These are phyloP conservation scores for Argyrosomus regius DNA, from an alignment of 2,797 vertebrate species.

Conservation along the genomic window DNA sequence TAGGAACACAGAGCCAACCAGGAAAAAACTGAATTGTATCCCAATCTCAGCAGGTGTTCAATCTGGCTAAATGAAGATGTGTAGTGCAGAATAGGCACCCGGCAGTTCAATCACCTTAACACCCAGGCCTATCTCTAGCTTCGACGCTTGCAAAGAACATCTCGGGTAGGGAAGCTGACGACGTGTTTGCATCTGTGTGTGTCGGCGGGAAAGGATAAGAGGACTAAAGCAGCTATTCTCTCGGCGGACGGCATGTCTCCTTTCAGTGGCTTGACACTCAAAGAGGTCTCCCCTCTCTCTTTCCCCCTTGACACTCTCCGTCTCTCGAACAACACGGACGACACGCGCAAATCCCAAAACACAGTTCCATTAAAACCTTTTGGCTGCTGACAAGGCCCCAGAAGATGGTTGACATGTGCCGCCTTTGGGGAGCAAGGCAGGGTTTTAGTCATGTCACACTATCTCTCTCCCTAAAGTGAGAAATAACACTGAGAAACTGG, in stretches of 20 bases:
- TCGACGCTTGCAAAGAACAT: conserved; percentile 31
- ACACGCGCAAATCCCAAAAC: conserved; percentile 78
- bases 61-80: conserved; percentile 62
- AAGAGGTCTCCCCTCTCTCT: conserved; percentile 56
- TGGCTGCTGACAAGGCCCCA: conserved; percentile 76
- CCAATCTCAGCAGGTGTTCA: conserved; percentile 42
- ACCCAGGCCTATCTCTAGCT: conserved; percentile 42
- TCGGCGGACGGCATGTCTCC: conserved; percentile 56
- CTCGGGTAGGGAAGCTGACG: conserved; percentile 32
- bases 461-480: conserved; percentile 47
- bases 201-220: conserved; percentile 46
- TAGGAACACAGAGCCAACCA: background rate
- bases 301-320: conserved; percentile 50
- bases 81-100: conserved; percentile 32
- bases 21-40: conserved; percentile 6
- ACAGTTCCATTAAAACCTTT: conserved; percentile 82
- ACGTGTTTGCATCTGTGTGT: conserved; percentile 51
- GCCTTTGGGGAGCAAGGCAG: conserved; percentile 58
- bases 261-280: conserved; percentile 70
- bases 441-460: conserved; percentile 65
- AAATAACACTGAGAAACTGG: conserved; percentile 50
- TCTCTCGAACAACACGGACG: conserved; percentile 60
- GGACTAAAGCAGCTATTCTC: conserved; percentile 49
- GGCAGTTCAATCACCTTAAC: conserved; percentile 53
- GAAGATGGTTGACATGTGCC: conserved; percentile 72